Evolutionary conservation across 1,140 invertebrate species (phyloP), one percentile per base, ranked within the genome.

Genomic region (Calliphora vicina): DNA sequence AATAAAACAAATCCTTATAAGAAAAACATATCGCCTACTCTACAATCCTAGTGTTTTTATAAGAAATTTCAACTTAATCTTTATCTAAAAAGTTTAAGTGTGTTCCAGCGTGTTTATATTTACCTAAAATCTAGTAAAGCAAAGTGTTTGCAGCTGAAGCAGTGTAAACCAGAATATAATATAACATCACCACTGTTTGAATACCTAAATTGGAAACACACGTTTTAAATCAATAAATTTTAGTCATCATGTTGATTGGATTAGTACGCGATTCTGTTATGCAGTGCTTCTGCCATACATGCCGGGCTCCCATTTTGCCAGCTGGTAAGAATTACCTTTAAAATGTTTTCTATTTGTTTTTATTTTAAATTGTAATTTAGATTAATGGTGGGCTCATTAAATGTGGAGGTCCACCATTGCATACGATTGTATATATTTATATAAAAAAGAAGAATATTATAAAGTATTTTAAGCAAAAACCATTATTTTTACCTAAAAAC

Each of bases 221-320:
- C 73, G 81, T 82, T 61, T 67, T 71, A 84, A 84, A 83, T 73
- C 78, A 74, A 81, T 72, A 84, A 84, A 50, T 84, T 82, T 72
- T 83, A 71, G 80, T 82, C 83, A 82, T 78, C 91, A 96, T 97
- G 95, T 91, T 96, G 92, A 95, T 96, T 92, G 94, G 93, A 91
- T 93, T 96, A 87, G 95, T 97, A 88, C 94, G 95, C 90, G 95
- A 96, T 91, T 96, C 95, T 86, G 95, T 97, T 90, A 93, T 96
- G 93, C 95, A 96, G 93, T 97, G 96, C 93, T 96, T 97, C 92
- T 97, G 96, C 92, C 95, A 96, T 91, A 95, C 95, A 91, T 97
- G 96, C 93, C 94, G 95, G 90, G 95, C 95, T 88, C 95, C 95
- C 84, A 92, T 96, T 85, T 92, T 94, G 86, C 92, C 94, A 87